Percentiles rank a stretch among this genome's conserved stretches.
Conservation (phyloP, 2,113 vertebrate species). For the Coryphaenoides rupestris region DNA sequence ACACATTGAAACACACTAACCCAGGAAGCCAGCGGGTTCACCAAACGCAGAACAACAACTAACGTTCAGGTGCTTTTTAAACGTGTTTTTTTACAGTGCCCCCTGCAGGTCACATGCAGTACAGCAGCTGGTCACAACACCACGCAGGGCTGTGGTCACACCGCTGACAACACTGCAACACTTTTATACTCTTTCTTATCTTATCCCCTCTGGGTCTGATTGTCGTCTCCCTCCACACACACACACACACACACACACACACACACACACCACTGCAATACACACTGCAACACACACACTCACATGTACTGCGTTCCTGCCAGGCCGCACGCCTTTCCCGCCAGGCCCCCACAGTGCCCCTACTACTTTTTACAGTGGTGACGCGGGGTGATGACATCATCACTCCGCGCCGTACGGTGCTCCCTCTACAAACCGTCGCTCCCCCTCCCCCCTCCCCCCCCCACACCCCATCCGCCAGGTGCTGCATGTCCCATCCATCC, state of each 20-base stretch:
- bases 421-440: constrained; percentile 23
- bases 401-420: constrained; percentile 50
- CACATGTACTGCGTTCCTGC: constrained; percentile 52
- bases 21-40: constrained; percentile 61
- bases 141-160: neutral
- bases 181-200: constrained; percentile 14
- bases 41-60: constrained; percentile 60
- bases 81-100: constrained; percentile 62
- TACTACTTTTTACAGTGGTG: constrained; percentile 36
- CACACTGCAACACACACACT: constrained; percentile 38
- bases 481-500: constrained; percentile 72
- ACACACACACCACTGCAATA: constrained; percentile 17
- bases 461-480: constrained; percentile 40
- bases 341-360: too few species aligned
- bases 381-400: constrained; percentile 49
- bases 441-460: neutral
- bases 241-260: neutral
- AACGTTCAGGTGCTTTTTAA: constrained; percentile 70
- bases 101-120: constrained; percentile 40
- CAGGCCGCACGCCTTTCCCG: constrained; percentile 42
- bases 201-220: constrained; percentile 3
- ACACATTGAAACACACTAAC: constrained; percentile 38
- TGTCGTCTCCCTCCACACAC: neutral
- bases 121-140: too few species aligned
- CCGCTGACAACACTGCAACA: constrained; percentile 12